Conservation (phyloP, 2,113 vertebrate genomes). For the Ursus arctos region DNA sequence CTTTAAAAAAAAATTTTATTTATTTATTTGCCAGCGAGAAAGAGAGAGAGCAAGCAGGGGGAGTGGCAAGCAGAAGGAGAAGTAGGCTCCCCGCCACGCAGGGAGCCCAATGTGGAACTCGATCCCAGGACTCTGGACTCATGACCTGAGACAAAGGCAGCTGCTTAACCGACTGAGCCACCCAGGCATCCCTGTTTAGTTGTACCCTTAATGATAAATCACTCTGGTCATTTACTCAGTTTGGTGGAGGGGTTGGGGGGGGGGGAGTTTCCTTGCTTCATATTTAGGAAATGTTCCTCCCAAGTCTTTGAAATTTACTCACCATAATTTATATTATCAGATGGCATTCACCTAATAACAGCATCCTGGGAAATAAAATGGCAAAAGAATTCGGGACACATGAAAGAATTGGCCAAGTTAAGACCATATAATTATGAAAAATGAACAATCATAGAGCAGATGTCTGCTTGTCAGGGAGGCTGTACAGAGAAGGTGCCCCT, state of each 20-base stretch:
- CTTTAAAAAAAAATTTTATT: neutral
- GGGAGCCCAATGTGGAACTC: too few species aligned
- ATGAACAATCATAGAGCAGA: neutral
- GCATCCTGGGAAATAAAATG: neutral
- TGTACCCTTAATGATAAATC: neutral
- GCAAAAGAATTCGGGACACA: slow-evolving; percentile 34
- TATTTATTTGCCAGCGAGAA: too few species aligned
- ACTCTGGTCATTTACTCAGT: neutral
- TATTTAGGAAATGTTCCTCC: neutral
- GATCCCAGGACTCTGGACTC: too few species aligned
- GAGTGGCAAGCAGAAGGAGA: too few species aligned
- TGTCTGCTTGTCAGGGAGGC: neutral
- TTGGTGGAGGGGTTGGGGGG: neutral
- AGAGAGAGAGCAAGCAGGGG: too few species aligned
- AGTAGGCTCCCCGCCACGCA: too few species aligned
- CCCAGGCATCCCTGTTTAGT: neutral
- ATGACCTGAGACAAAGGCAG: too few species aligned
- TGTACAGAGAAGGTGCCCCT: neutral
- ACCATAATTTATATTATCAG: neutral
- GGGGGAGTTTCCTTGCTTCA: neutral
- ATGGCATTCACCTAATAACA: slow-evolving; percentile 20
- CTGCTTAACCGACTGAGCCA: too few species aligned
- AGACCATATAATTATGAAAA: neutral
- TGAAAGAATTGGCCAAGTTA: neutral
- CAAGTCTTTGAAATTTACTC: neutral